These are phyloP conservation scores for Xerus rutilus DNA, from an alignment of 2,797 vertebrate genomes.

Conservation along the genomic window DNA sequence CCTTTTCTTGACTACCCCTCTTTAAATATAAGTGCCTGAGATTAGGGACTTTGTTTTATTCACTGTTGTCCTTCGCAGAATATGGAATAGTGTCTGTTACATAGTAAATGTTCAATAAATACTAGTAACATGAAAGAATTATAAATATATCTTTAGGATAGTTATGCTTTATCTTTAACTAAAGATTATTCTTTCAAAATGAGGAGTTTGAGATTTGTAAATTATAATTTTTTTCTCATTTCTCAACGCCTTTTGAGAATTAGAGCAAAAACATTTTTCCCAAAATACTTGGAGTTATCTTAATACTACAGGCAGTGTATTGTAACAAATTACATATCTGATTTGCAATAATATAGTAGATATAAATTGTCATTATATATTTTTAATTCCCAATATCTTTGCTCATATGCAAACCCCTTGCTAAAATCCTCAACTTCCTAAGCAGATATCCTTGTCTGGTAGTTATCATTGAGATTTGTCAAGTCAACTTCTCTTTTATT, in stretches of 20 bases:
- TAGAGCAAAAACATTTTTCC: neutral
- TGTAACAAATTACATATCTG: neutral
- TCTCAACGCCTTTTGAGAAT: slow-evolving; percentile 9
- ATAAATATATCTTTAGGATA: neutral
- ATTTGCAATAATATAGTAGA: neutral
- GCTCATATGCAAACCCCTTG: neutral
- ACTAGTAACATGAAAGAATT: neutral
- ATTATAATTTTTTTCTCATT: neutral
- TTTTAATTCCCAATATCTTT: neutral
- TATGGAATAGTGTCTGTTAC: neutral
- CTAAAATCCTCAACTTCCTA: neutral
- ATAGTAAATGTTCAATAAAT: neutral
- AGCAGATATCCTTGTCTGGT: neutral
- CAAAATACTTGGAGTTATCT: neutral
- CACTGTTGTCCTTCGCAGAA: neutral
- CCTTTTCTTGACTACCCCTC: neutral
- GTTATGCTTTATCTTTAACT: neutral
- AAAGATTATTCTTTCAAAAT: neutral
- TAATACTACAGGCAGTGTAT: neutral
- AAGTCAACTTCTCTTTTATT: neutral
- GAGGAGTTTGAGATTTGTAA: neutral
- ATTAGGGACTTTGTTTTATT: neutral
- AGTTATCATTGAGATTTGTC: neutral
- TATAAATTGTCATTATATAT: neutral
- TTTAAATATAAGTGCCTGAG: neutral